Conservation (phyloP, 2,113 vertebrate species). For the Lycaon pictus region DNA sequence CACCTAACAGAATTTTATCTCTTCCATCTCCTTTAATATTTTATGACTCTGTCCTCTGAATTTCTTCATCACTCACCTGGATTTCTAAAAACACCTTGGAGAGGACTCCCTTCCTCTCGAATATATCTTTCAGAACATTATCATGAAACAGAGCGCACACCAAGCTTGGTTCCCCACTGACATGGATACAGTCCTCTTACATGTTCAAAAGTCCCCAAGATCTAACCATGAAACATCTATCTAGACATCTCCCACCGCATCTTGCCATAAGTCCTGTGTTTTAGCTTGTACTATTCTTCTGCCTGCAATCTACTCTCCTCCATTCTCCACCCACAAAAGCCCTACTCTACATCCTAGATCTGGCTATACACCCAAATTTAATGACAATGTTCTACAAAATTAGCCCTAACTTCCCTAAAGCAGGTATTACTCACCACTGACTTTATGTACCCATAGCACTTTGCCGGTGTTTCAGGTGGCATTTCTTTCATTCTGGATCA, state of each 20-base stretch:
- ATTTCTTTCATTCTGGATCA: slow-evolving; percentile 4
- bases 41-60: not conserved
- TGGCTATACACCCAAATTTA: not conserved
- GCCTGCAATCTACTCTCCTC: not conserved
- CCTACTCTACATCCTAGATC: not conserved
- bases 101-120: not conserved
- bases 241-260: not conserved
- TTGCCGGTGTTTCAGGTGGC: not conserved
- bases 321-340: not conserved
- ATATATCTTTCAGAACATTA: not conserved
- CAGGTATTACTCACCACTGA: not conserved
- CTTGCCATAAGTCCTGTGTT: not conserved
- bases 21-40: not conserved
- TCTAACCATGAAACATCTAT: not conserved
- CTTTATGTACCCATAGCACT: not conserved
- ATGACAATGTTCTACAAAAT: not conserved
- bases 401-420: not conserved
- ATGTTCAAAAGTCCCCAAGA: not conserved
- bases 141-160: not conserved
- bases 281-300: not conserved
- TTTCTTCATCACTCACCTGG: not conserved
- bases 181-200: not conserved
- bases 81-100: not conserved
- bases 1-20: not conserved
- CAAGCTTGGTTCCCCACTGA: not conserved